Percentiles rank a stretch among this genome's conserved stretches.
Conservation (phyloP, 2,888 invertebrate genomes). For the Sclerodermus sp. region DNA sequence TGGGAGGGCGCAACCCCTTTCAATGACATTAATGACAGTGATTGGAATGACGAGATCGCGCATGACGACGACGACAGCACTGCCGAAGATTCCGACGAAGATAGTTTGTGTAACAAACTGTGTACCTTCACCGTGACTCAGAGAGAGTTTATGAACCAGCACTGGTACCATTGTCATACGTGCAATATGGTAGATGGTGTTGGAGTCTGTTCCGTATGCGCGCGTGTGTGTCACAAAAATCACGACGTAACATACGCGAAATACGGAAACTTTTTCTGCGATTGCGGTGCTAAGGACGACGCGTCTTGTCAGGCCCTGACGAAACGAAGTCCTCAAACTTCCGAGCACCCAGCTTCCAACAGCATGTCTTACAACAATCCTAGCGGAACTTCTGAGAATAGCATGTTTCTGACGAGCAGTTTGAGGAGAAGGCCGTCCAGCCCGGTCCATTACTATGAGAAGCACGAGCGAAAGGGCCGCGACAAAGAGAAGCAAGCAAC, state of each 20-base stretch:
- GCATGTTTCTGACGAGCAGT: constrained; percentile 63
- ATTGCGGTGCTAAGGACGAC: constrained; percentile 96
- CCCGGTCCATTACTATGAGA: constrained; percentile 58
- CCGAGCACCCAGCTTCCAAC: constrained; percentile 40
- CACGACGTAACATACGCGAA: constrained; percentile 98
- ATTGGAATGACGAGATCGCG: constrained; percentile 82
- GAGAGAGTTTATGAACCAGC: constrained; percentile 97
- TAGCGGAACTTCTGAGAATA: constrained; percentile 47
- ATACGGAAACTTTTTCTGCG: constrained; percentile 98
- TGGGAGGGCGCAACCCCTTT: constrained; percentile 71
- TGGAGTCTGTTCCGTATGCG: constrained; percentile 97
- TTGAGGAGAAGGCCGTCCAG: constrained; percentile 67
- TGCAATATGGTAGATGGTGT: constrained; percentile 98
- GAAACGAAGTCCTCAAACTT: constrained; percentile 65
- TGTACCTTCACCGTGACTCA: constrained; percentile 97
- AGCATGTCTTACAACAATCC: constrained; percentile 26
- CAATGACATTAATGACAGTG: constrained; percentile 65
- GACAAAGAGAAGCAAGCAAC: constrained; percentile 60
- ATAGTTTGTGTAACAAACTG: constrained; percentile 84
- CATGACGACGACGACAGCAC: constrained; percentile 91
- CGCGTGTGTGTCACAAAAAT: constrained; percentile 93
- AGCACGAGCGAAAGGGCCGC: constrained; percentile 48
- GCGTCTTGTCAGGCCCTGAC: constrained; percentile 69
- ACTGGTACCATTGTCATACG: constrained; percentile 99
- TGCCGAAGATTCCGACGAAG: constrained; percentile 90